Evolutionary conservation across 2,113 vertebrate genomes (phyloP).

Genomic region (Gracilinanus agilis): DNA sequence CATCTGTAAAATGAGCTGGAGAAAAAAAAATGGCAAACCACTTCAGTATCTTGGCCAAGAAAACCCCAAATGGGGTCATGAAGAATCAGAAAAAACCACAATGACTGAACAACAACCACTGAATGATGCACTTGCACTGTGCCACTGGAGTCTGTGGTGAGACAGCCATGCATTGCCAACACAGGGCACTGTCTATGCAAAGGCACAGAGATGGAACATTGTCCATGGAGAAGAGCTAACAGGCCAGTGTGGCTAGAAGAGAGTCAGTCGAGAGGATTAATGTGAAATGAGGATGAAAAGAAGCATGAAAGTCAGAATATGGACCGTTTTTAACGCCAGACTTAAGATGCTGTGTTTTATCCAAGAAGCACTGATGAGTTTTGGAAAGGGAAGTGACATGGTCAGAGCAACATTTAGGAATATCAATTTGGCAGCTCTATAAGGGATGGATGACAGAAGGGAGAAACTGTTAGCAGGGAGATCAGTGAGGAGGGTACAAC

Average conservation of each 20-base stretch:
- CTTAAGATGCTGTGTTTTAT: background rate
- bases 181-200: background rate
- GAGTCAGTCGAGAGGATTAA: background rate
- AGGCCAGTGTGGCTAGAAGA: background rate
- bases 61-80: no score
- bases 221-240: background rate
- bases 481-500: background rate
- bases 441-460: background rate
- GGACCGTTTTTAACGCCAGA: background rate
- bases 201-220: background rate
- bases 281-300: background rate
- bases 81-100: no score
- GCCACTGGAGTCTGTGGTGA: background rate
- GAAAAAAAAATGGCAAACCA: no score
- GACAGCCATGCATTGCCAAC: background rate
- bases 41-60: no score
- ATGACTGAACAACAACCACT: background rate
- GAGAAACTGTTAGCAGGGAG: background rate
- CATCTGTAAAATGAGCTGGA: no score
- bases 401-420: background rate
- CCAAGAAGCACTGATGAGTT: background rate
- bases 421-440: background rate
- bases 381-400: background rate
- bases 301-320: background rate
- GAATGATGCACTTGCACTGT: background rate